Evolutionary conservation across 2,113 vertebrate species (phyloP).

Genomic region (Coracopsis vasa): DNA sequence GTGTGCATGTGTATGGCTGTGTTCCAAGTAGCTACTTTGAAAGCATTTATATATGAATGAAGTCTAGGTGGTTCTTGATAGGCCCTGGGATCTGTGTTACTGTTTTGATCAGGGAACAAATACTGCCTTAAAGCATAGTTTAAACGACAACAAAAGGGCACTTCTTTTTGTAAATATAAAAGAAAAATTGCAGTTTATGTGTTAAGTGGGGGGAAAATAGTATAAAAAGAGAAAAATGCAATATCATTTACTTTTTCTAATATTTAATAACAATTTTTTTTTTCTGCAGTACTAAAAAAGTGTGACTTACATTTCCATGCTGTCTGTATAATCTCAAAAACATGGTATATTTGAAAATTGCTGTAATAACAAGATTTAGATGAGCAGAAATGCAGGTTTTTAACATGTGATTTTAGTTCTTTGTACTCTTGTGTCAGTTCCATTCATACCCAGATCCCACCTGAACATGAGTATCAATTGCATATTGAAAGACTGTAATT

Average conservation of each 20-base stretch:
- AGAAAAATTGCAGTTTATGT: neutral
- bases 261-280: neutral
- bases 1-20: fast-evolving
- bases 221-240: neutral
- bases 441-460: neutral
- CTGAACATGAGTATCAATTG: neutral
- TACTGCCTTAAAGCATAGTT: neutral
- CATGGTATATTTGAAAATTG: neutral
- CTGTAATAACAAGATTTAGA: neutral
- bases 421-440: neutral
- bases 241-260: neutral
- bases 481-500: neutral
- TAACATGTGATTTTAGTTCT: neutral
- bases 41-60: neutral
- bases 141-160: neutral
- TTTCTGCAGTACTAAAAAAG: neutral
- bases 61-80: neutral
- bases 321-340: neutral
- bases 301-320: neutral
- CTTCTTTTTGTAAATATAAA: neutral
- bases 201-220: neutral
- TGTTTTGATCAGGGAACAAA: neutral
- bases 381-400: neutral
- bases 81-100: neutral
- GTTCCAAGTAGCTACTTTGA: neutral